Conservation (phyloP, 2,888 invertebrate species). For the Mechanitis mazaeus region DNA sequence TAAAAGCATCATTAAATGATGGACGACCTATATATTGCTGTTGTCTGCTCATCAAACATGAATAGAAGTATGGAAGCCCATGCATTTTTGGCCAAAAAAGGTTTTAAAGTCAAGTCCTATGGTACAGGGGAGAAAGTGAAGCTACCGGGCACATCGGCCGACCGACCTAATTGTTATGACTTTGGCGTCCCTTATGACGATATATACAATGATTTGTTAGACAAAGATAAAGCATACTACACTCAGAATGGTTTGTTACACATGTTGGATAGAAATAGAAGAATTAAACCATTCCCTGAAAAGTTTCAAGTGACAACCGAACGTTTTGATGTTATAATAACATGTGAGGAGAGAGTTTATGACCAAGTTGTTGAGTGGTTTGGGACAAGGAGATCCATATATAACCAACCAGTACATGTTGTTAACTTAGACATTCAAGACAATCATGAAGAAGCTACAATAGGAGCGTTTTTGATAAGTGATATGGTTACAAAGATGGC, state of each 20-base stretch:
- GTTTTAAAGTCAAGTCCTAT: slow-evolving; percentile 95
- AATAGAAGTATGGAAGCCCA: slow-evolving; percentile 99
- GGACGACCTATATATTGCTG: slow-evolving; percentile 86
- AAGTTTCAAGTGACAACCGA: slow-evolving; percentile 93
- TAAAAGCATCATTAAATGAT: slow-evolving; percentile 31
- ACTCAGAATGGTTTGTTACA: slow-evolving; percentile 98
- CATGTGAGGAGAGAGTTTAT: slow-evolving; percentile 98
- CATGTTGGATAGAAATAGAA: slow-evolving; percentile 97
- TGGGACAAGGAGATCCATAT: slow-evolving; percentile 85
- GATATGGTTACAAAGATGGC: slow-evolving; percentile 95
- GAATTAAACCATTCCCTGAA: slow-evolving; percentile 96
- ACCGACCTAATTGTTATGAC: slow-evolving; percentile 97
- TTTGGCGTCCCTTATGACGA: slow-evolving; percentile 97
- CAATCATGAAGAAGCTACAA: slow-evolving; percentile 99
- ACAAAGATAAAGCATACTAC: slow-evolving; percentile 94
- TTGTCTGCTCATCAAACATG: slow-evolving; percentile 99
- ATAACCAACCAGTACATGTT: slow-evolving; percentile 94
- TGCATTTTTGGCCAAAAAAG: slow-evolving; percentile 97
- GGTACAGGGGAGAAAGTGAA: slow-evolving; percentile 97
- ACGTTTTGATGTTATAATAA: slow-evolving; percentile 96
- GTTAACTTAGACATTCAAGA: slow-evolving; percentile 99
- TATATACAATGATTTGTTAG: slow-evolving; percentile 93
- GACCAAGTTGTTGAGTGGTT: slow-evolving; percentile 98
- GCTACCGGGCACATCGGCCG: slow-evolving; percentile 94
- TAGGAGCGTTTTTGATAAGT: slow-evolving; percentile 98